Evolutionary conservation across 2,113 vertebrate species (phyloP).

Genomic region (Actenoides lindsayi): DNA sequence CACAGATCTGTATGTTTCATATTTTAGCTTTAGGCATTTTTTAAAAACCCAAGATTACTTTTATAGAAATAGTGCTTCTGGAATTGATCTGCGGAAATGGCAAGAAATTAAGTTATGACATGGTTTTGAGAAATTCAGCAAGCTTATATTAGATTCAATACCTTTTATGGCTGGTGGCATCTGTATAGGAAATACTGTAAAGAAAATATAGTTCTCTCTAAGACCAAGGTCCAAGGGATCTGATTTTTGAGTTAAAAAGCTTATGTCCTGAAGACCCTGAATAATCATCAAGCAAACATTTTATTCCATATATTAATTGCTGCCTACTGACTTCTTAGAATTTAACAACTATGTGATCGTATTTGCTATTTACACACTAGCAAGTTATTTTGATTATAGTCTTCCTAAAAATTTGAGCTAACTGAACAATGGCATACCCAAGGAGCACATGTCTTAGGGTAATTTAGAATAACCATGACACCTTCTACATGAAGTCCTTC

Average conservation of each 20-base stretch:
- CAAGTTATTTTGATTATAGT: background rate
- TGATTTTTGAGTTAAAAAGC: background rate
- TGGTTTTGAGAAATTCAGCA: background rate
- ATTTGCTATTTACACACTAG: background rate
- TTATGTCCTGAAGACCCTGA: background rate
- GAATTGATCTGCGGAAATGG: background rate
- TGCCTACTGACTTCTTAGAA: background rate
- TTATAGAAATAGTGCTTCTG: background rate
- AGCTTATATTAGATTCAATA: background rate
- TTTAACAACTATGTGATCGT: background rate
- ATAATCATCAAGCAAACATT: background rate
- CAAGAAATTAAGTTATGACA: background rate
- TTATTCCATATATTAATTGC: background rate
- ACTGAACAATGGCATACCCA: background rate
- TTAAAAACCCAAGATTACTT: background rate
- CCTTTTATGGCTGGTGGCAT: background rate
- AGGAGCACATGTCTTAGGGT: background rate
- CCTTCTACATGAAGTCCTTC: background rate
- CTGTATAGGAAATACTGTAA: background rate
- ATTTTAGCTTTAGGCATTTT: background rate
- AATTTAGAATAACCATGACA: background rate
- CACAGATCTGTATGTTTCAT: background rate
- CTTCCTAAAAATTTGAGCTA: background rate
- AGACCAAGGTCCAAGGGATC: background rate
- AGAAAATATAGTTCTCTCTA: background rate